Percentiles rank a stretch among this genome's conserved stretches.
phyloP scores from a whole-genome alignment of 92 coral and sea anemone genomes.

The Actinernus sp. region DNA sequence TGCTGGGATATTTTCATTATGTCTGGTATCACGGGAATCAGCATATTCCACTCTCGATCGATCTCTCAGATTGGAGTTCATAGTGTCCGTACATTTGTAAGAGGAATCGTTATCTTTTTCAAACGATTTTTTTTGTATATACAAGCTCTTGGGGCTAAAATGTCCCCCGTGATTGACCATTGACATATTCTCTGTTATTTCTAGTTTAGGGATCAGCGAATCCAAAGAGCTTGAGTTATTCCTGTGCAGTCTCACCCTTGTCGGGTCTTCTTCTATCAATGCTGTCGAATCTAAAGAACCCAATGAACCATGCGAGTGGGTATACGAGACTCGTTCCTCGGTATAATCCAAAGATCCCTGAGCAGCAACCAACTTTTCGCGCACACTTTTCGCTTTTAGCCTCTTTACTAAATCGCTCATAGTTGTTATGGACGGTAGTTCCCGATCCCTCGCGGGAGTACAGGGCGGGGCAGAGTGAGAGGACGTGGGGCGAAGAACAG shows the following conservation, averaged over 20 bases:
- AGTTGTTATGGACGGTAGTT: neutral
- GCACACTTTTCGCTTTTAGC: neutral
- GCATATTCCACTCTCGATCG: neutral
- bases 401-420: neutral
- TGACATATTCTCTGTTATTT: constrained; percentile 18
- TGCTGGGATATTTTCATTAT: neutral
- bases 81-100: too few species aligned
- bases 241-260: constrained; percentile 15
- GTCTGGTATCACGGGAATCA: neutral
- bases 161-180: constrained; percentile 26
- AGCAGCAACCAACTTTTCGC: neutral
- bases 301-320: constrained; percentile 62
- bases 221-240: constrained; percentile 23
- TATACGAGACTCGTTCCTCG: too few species aligned
- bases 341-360: neutral
- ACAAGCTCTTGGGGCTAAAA: neutral
- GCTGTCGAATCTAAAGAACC: constrained; percentile 71
- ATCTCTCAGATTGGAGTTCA: neutral
- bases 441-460: constrained; percentile 63
- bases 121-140: neutral
- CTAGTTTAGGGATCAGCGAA: constrained; percentile 6
- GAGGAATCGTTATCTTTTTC: neutral
- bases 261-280: constrained; percentile 11
- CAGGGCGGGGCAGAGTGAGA: constrained; percentile 89
- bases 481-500: constrained; percentile 73